These are phyloP conservation scores for Brachystomella parvula DNA, from an alignment of 1,140 invertebrate species.

Conservation along the genomic window DNA sequence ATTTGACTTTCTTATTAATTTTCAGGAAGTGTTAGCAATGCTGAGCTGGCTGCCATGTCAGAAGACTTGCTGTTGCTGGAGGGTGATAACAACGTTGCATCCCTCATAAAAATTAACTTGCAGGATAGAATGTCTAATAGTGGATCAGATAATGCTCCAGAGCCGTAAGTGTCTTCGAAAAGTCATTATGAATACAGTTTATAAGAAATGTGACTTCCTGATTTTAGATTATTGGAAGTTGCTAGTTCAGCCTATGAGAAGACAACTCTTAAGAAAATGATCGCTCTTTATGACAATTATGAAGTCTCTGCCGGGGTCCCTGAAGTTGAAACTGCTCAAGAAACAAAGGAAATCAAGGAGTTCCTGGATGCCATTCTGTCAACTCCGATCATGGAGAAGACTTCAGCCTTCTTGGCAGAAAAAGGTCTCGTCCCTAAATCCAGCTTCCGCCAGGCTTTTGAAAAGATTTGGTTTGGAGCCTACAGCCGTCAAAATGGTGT, in stretches of 20 bases:
- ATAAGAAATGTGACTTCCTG: neutral
- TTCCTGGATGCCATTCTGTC: slow-evolving; percentile 47
- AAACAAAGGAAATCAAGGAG: slow-evolving; percentile 44
- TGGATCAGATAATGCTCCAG: slow-evolving; percentile 57
- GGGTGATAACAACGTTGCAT: slow-evolving; percentile 55
- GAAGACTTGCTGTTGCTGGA: slow-evolving; percentile 63
- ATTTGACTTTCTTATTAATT: neutral
- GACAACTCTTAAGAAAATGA: slow-evolving; percentile 26
- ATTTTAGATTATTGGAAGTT: slow-evolving; percentile 29
- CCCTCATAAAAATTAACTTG: slow-evolving; percentile 56
- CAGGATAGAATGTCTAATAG: slow-evolving; percentile 61
- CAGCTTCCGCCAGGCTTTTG: slow-evolving; percentile 18
- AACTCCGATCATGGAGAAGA: slow-evolving; percentile 47
- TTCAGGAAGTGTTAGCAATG: slow-evolving; percentile 45
- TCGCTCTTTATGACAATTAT: slow-evolving; percentile 38
- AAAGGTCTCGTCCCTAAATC: slow-evolving; percentile 39
- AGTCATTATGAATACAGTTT: slow-evolving; percentile 5
- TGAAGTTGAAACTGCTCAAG: slow-evolving; percentile 45
- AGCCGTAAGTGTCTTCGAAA: slow-evolving; percentile 52
- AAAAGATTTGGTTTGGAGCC: slow-evolving; percentile 36
- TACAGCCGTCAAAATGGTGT: slow-evolving; percentile 25
- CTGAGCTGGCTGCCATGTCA: slow-evolving; percentile 57
- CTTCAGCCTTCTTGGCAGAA: slow-evolving; percentile 43
- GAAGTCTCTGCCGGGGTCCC: slow-evolving; percentile 38
- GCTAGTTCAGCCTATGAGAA: slow-evolving; percentile 16